These are phyloP conservation scores for Anthopleura xanthogrammica DNA, from an alignment of 92 coral and sea anemone species.

Conservation along the genomic window DNA sequence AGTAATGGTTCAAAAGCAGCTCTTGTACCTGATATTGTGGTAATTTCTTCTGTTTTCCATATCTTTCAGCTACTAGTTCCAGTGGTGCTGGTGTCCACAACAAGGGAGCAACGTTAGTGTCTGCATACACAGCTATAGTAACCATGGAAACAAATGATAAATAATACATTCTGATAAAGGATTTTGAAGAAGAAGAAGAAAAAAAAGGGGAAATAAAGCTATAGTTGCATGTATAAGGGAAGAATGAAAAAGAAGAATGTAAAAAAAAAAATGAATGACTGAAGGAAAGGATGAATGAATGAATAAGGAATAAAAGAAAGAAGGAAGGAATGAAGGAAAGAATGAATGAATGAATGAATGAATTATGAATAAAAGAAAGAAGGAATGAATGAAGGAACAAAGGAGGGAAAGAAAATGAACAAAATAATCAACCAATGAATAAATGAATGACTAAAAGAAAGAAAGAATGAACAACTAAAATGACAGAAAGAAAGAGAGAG, in stretches of 20 bases:
- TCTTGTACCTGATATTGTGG: constrained; percentile 73
- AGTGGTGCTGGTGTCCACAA: constrained; percentile 92
- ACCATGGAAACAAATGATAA: background rate
- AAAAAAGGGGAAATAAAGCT: background rate
- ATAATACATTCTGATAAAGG: background rate
- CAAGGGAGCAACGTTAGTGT: constrained; percentile 67
- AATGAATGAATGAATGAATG: background rate
- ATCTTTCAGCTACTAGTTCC: constrained; percentile 72
- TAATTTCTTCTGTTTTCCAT: constrained; percentile 54
- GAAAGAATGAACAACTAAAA: too few relatives aligned
- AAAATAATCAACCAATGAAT: background rate
- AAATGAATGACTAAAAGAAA: too few relatives aligned
- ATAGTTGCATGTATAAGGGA: background rate
- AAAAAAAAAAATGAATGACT: too few relatives aligned
- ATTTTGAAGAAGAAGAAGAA: background rate
- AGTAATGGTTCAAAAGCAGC: too few relatives aligned
- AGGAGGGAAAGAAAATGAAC: background rate
- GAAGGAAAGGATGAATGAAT: background rate
- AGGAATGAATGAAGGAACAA: background rate
- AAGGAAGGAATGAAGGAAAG: background rate
- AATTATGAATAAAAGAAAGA: background rate
- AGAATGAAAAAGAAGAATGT: background rate
- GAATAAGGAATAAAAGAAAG: background rate
- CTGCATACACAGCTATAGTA: constrained; percentile 86
- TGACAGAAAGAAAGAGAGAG: too few relatives aligned